Percentiles rank a stretch among this genome's conserved stretches.
Evolutionary conservation across 2,888 invertebrate genomes (phyloP).

Genomic region (Exocentrus adspersus): DNA sequence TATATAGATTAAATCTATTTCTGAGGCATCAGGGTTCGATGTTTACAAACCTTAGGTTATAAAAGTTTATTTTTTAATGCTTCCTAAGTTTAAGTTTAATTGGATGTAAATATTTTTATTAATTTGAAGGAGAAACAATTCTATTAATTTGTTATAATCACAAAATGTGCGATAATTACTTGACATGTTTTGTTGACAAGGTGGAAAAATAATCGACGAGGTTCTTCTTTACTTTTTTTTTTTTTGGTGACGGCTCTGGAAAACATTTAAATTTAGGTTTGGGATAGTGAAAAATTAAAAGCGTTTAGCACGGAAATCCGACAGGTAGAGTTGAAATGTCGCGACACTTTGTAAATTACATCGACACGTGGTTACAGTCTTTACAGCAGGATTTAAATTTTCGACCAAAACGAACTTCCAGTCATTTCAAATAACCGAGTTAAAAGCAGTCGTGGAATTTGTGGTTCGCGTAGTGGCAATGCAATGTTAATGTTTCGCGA

Average conservation of each 20-base stretch:
- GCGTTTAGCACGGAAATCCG: not conserved
- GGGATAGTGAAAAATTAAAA: constrained; percentile 3
- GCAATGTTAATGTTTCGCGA: constrained; percentile 52
- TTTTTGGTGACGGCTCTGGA: constrained; percentile 20
- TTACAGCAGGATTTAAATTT: too few relatives aligned
- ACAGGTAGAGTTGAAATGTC: too few relatives aligned
- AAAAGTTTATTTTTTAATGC: constrained; percentile 42
- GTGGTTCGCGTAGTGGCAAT: constrained; percentile 56
- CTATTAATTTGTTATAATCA: constrained; percentile 28
- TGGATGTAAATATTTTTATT: constrained; percentile 41
- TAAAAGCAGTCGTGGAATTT: too few relatives aligned
- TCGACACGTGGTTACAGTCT: constrained; percentile 9
- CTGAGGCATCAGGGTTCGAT: constrained; percentile 57
- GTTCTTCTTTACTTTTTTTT: constrained; percentile 13
- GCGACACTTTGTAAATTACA: too few relatives aligned
- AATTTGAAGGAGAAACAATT: constrained; percentile 18
- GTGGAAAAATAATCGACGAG: constrained; percentile 11
- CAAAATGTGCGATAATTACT: constrained; percentile 18
- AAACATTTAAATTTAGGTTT: constrained; percentile 11
- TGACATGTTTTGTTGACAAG: constrained; percentile 6
- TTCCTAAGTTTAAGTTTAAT: constrained; percentile 46
- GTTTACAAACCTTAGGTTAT: constrained; percentile 42
- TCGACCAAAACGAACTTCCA: too few relatives aligned
- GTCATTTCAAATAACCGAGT: too few relatives aligned
- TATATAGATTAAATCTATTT: constrained; percentile 38